Conservation (phyloP, 2,797 vertebrate species). For the Enteromius mattozi region DNA sequence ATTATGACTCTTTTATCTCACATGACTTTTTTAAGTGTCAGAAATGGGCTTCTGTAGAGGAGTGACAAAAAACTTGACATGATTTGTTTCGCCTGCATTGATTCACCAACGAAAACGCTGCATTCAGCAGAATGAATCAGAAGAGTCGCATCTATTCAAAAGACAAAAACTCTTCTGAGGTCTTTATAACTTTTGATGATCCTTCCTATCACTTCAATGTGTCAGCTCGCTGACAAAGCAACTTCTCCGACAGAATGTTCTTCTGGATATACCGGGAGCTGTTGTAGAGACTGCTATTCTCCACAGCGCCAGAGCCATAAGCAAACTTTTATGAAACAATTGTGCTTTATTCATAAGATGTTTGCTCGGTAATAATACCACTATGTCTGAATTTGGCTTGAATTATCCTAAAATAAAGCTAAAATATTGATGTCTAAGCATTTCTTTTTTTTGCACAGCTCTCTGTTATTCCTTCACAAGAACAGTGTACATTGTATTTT, state of each 20-base stretch:
- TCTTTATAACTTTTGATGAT: constrained; percentile 42
- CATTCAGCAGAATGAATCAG: constrained; percentile 46
- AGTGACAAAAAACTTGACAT: constrained; percentile 37
- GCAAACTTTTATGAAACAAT: constrained; percentile 33
- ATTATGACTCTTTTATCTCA: background rate
- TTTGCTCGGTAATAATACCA: constrained; percentile 19
- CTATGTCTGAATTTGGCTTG: constrained; percentile 37
- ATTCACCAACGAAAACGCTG: constrained; percentile 9
- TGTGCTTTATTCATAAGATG: constrained; percentile 19
- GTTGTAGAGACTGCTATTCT: constrained; percentile 2
- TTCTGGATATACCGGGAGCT: background rate
- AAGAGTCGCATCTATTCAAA: constrained; percentile 31
- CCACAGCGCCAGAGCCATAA: constrained; percentile 18
- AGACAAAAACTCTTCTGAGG: constrained; percentile 22
- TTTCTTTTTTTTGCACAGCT: constrained; percentile 2
- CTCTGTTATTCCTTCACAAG: constrained; percentile 1
- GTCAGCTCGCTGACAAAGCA: constrained; percentile 48
- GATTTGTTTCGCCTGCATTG: constrained; percentile 37
- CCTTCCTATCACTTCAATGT: constrained; percentile 26
- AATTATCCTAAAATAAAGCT: constrained; percentile 30
- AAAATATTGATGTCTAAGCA: constrained; percentile 28
- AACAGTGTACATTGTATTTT: background rate
- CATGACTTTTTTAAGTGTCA: background rate
- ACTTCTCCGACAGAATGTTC: background rate
- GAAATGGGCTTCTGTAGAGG: constrained; percentile 18